Conservation (phyloP, 2,888 invertebrate genomes). For the Acleris emargana region DNA sequence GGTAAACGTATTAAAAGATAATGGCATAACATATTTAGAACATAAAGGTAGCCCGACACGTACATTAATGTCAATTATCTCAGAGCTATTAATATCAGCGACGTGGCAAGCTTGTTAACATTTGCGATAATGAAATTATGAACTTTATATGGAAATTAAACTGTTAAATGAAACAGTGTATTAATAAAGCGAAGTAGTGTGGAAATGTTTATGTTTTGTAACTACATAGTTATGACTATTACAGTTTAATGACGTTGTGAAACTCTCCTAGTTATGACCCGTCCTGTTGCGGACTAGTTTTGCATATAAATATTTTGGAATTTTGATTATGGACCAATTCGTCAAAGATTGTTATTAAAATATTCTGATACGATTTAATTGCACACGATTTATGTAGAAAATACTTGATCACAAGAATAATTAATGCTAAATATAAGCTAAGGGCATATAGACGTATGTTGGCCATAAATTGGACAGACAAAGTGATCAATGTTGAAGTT, state of each 20-base stretch:
- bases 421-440: too few relatives aligned
- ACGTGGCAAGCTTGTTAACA: conserved; percentile 17
- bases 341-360: too few relatives aligned
- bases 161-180: conserved; percentile 10
- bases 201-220: not conserved
- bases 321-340: too few relatives aligned
- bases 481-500: too few relatives aligned
- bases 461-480: too few relatives aligned
- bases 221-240: conserved; percentile 1
- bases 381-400: too few relatives aligned
- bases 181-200: conserved; percentile 9
- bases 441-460: too few relatives aligned
- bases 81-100: conserved; percentile 14
- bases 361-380: too few relatives aligned
- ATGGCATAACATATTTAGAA: conserved; percentile 9
- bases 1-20: conserved; percentile 7
- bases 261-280: not conserved
- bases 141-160: conserved; percentile 22
- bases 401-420: too few relatives aligned
- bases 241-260: not conserved
- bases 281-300: not conserved
- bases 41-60: conserved; percentile 14
- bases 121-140: conserved; percentile 24
- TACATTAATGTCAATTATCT: conserved; percentile 27
- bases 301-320: too few relatives aligned